phyloP scores from a whole-genome alignment of 2,113 vertebrate species.

The Vicugna pacos region DNA sequence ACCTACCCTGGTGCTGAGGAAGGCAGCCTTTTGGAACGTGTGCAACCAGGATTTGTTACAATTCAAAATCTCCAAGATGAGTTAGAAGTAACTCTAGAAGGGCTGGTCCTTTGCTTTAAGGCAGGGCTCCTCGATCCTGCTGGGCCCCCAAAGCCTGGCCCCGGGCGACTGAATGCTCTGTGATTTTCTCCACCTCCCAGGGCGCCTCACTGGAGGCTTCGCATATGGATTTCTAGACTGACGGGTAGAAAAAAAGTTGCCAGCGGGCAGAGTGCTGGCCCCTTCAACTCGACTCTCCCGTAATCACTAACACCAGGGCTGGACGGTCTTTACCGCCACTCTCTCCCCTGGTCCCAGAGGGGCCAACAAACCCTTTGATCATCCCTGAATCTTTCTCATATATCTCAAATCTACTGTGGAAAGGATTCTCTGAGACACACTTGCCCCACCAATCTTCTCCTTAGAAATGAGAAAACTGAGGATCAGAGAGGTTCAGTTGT shows the following conservation, averaged over 20 bases:
- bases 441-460: not conserved
- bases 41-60: not conserved
- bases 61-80: not conserved
- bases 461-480: not conserved
- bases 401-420: not conserved
- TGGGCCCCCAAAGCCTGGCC: not conserved
- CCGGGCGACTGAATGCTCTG: no score
- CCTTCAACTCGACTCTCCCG: not conserved
- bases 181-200: not conserved
- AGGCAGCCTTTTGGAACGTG: rapidly evolving
- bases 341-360: rapidly evolving
- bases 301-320: not conserved
- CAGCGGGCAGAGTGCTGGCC: not conserved
- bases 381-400: not conserved
- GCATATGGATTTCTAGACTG: no score
- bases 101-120: not conserved
- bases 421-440: not conserved
- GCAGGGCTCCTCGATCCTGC: not conserved
- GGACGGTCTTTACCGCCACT: rapidly evolving
- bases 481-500: not conserved
- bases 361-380: no score
- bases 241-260: no score
- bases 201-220: not conserved
- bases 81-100: not conserved
- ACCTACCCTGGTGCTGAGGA: not conserved